Evolutionary conservation across 2,797 vertebrate species (phyloP), one percentile per base, ranked within the genome.

Genomic region (Pelobates cultripes): DNA sequence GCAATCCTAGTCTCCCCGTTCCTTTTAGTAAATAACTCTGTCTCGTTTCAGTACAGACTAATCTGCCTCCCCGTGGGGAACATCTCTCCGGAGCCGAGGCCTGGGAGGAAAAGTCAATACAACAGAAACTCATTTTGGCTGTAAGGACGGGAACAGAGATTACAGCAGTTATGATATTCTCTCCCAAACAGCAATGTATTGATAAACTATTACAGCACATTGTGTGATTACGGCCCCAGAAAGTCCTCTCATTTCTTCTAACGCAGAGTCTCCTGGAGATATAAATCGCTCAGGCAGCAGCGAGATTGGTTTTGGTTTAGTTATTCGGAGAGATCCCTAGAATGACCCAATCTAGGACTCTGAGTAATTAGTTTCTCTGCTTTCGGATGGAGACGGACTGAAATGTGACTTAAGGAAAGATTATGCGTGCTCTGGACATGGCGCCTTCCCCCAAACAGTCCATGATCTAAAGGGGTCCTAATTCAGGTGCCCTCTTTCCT

Each of bases 181-280:
- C 41, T 68, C 41, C 40, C 3, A 68, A 68, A 68, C 40, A 43
- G 66, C 66, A 43, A 13, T 8, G 51, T 64, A 77, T 77, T 47
- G 63, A 77, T 68, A 55, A 77, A 77, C 75, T 53, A 77, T 77
- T 77, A 77, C 64, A 4, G 45, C 40, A 28, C 66, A 51, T 68
- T 68, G 66, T 68, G 66, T 43, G 66, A 77, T 77, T 68, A 77
- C 63, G 67, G 45, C 64, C 40, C 47, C 53, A 44, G 6, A 60
- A 60, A 60, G 15, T 4, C 12, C 57, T 13, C 9, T 15, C 3
- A 60, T 60, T 28, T 28, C 28, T 28, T 28, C 1, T 28, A 28
- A 28, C 28, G 28, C 28, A 28, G 15, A 15, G 10, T 12, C 9
- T n/a, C 10, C 57, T 15, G 15, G 12, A 60, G 57, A 60, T 60